phyloP scores from a whole-genome alignment of 2,113 vertebrate genomes.

The Hirundichthys speculiger region DNA sequence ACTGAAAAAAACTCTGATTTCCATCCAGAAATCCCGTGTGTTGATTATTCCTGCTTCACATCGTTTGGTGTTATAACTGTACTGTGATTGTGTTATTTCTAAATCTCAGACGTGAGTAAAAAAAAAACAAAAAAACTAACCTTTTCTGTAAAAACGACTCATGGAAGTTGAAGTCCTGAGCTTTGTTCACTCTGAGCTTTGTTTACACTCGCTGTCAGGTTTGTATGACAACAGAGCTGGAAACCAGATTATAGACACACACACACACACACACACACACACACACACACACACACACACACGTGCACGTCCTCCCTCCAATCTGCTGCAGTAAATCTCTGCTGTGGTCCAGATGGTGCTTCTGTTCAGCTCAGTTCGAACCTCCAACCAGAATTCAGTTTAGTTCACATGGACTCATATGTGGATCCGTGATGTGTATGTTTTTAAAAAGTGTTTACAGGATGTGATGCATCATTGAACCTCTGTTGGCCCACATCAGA shows the following conservation, averaged over 20 bases:
- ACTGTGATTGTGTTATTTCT: no score
- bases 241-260: conserved; percentile 58
- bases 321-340: conserved; percentile 50
- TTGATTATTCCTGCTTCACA: no score
- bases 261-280: conserved; percentile 30
- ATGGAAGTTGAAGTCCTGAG: not conserved
- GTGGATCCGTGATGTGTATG: no score
- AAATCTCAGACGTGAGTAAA: no score
- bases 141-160: not conserved
- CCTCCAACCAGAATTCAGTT: conserved; percentile 30
- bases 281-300: conserved; percentile 18
- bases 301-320: conserved; percentile 25
- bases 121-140: no score
- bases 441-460: no score
- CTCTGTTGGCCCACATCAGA: no score
- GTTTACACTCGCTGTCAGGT: conserved; percentile 52
- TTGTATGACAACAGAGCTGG: conserved; percentile 62
- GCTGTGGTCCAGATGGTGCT: conserved; percentile 55
- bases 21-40: not conserved
- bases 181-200: conserved; percentile 21
- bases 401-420: not conserved
- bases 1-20: not conserved
- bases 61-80: not conserved
- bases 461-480: no score
- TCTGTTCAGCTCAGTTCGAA: conserved; percentile 51